These are phyloP conservation scores for Celastrina argiolus DNA, from an alignment of 2,888 invertebrate genomes.

Conservation along the genomic window DNA sequence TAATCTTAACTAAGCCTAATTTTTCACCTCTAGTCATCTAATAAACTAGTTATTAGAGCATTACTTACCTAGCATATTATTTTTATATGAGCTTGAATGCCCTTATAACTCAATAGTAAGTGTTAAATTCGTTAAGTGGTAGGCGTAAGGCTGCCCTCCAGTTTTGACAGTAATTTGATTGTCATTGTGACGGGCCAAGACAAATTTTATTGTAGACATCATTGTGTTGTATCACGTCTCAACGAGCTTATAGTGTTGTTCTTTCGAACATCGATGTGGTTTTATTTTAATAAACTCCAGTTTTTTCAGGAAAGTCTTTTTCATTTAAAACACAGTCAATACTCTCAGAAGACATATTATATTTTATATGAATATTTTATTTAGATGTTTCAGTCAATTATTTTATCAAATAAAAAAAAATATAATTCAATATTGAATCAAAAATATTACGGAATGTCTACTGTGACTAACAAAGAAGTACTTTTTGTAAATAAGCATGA, in stretches of 20 bases:
- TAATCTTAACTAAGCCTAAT: too few relatives aligned
- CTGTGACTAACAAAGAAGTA: too few relatives aligned
- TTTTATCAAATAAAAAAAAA: too few relatives aligned
- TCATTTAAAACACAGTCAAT: not conserved
- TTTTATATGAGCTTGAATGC: not conserved
- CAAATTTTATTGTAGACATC: conserved; percentile 65
- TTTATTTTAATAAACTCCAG: not conserved
- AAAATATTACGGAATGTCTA: too few relatives aligned
- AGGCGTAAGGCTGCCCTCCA: conserved; percentile 39
- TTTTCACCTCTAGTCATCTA: too few relatives aligned
- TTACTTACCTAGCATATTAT: too few relatives aligned
- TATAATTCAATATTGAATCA: too few relatives aligned
- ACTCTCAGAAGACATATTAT: too few relatives aligned
- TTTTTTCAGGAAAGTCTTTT: not conserved
- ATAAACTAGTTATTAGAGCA: too few relatives aligned
- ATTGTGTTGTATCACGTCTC: conserved; percentile 47
- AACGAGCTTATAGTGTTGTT: conserved; percentile 44
- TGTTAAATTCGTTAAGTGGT: conserved; percentile 32
- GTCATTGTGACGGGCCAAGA: conserved; percentile 64
- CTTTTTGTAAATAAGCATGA: too few relatives aligned
- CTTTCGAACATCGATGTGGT: conserved; percentile 11
- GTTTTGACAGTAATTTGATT: conserved; percentile 69
- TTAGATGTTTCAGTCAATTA: too few relatives aligned
- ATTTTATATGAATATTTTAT: too few relatives aligned
- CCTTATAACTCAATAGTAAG: not conserved